phyloP scores from a whole-genome alignment of 1,140 invertebrate species.

The Tetramorium simillimum region DNA sequence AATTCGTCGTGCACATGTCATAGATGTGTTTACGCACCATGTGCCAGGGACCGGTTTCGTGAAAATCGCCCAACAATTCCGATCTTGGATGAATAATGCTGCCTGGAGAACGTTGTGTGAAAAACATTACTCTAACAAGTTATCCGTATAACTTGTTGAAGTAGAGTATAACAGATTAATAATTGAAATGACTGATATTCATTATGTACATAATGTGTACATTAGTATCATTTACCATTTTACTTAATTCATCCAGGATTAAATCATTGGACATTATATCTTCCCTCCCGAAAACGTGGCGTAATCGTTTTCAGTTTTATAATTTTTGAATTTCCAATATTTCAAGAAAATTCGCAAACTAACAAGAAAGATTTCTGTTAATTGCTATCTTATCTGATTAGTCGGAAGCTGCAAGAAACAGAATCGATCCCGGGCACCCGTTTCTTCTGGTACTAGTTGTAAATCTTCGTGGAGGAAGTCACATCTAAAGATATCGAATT shows the following conservation, averaged over 20 bases:
- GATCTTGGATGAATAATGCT: conserved; percentile 16
- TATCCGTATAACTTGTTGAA: not conserved
- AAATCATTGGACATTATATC: not conserved
- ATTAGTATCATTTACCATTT: not conserved
- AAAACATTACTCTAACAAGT: not conserved
- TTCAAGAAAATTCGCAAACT: not conserved
- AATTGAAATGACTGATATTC: not conserved
- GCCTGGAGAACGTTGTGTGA: not conserved
- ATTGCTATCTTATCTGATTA: not conserved
- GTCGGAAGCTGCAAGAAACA: not conserved
- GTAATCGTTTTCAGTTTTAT: not conserved
- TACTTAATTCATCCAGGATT: not conserved
- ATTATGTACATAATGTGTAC: not conserved
- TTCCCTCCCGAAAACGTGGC: not conserved
- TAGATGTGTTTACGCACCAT: conserved; percentile 71
- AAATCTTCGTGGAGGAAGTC: conserved; percentile 59
- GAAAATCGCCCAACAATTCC: conserved; percentile 6
- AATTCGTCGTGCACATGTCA: conserved; percentile 75
- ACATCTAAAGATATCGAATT: conserved; percentile 48
- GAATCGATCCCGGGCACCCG: conserved; percentile 58
- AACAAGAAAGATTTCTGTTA: not conserved
- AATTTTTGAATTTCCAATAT: not conserved
- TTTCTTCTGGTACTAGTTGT: conserved; percentile 63
- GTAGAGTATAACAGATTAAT: not conserved
- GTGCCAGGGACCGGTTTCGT: conserved; percentile 64